Evolutionary conservation across 2,113 vertebrate genomes (phyloP), one percentile per base, ranked within the genome.

Genomic region (Aplodontia rufa): DNA sequence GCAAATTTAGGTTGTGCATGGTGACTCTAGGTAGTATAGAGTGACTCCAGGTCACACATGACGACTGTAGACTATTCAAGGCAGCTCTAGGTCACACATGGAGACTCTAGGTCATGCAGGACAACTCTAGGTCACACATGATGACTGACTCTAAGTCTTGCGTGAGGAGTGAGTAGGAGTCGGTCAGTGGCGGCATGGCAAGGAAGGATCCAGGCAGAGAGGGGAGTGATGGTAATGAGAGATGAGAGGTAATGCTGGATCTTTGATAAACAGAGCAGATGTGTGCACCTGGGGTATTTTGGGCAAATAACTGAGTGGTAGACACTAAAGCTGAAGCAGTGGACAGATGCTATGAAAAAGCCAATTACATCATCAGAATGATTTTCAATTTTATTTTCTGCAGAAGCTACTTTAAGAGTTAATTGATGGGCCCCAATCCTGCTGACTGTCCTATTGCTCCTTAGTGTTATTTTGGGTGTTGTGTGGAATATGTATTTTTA

Each of bases 131-230:
- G n/a, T n/a, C n/a, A n/a, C n/a, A n/a, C n/a, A n/a, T n/a, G n/a
- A n/a, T n/a, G n/a, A n/a, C n/a, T n/a, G n/a, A n/a, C n/a, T n/a
- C n/a, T n/a, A n/a, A n/a, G n/a, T n/a, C n/a, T n/a, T n/a, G n/a
- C n/a, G n/a, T 0, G 3, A 37, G 16, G 42, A 49, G 7, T 3
- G 7, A 42, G 3, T 4, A 55, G 3, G 8, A 8, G 14, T 19
- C 26, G 9, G 5, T 8, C 11, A 37, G 37, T 10, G n/a, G 60
- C 32, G 24, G n/a, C 2, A 9, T 0, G 8, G 6, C 26, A 49
- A 42, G 37, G 30, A 47, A 6, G 37, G 28, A 20, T 16, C 2
- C 9, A 24, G 42, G n/a, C 3, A 28, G 10, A 40, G 30, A 9
- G 22, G 66, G 8, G 1, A 26, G 1, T 8, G 12, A 26, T n/a